Evolutionary conservation across 92 coral and sea anemone species (phyloP), one percentile per base, ranked within the genome.

Genomic region (Paragorgia papillata): DNA sequence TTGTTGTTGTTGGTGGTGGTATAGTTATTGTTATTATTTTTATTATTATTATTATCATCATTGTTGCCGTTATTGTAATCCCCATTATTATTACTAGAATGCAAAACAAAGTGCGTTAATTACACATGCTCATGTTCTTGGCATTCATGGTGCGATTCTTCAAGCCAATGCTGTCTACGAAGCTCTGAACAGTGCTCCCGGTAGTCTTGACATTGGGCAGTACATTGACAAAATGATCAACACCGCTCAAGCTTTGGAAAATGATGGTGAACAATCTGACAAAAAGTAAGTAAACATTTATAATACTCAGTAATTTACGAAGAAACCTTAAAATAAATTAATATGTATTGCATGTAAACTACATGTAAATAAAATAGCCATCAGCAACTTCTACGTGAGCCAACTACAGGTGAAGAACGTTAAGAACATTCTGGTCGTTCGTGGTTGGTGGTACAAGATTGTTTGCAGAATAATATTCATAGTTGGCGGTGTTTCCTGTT

Each of bases 81-180:
- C 2, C 2, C 15, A n/a, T 46, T 46, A 15, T 15, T 46, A 15
- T 15, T 46, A 15, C 15, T 54, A 94, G 98, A 76, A 64, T 89
- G 88, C 97, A 7, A 41, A 73, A 7, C 73, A 84, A 59, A 94
- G 84, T 89, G 93, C 98, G 17, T 69, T 80, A 41, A 79, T 94
- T 18, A 94, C 98, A 22, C 98, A 94, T 74, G 86, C 95, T 8
- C 98, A 94, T 48, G 65, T 80, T 17, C 88, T 54, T 22, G 98
- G 98, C 30, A 86, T 94, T 6, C 81, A 89, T 51, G 98, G 98
- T 33, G 97, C 98, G 22, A 81, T 94, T 26, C 82, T 94, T 10
- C 98, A 94, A 78, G 94, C 98, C 17, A 83, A 79, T 57, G 98
- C 98, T 4, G 86, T 94, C 41, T 79, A 79, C 37, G 82, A 74